phyloP scores from a whole-genome alignment of 1,140 invertebrate species.

The Sminthurinus signatus region DNA sequence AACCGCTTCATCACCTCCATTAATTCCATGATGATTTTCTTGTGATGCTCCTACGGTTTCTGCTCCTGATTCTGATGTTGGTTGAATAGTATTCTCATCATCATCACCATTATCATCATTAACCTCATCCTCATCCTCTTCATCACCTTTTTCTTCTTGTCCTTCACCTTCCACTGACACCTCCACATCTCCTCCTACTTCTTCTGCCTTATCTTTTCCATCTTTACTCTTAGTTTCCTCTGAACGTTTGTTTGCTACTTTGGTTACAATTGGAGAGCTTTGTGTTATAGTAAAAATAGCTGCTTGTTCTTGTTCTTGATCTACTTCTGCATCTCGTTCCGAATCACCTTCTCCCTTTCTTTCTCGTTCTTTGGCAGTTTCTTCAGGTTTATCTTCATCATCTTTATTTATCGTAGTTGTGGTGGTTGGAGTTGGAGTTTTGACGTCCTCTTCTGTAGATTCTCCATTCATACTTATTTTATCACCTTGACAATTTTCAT shows the following conservation, averaged over 20 bases:
- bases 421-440: too few relatives aligned
- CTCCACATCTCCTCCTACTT: constrained; percentile 19
- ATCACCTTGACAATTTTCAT: not conserved
- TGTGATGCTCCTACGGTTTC: not conserved
- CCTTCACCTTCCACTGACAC: constrained; percentile 26
- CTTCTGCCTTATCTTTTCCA: constrained; percentile 8
- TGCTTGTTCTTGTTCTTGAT: not conserved
- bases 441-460: not conserved
- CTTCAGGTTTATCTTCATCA: too few relatives aligned
- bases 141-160: constrained; percentile 24
- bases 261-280: not conserved
- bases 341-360: not conserved
- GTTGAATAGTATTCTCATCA: not conserved
- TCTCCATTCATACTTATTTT: not conserved
- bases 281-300: constrained; percentile 14
- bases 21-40: constrained; percentile 20
- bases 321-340: not conserved
- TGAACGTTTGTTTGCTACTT: too few relatives aligned
- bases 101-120: constrained; percentile 48
- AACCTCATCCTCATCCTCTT: constrained; percentile 23
- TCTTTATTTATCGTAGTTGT: too few relatives aligned
- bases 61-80: constrained; percentile 10
- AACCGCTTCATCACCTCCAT: too few relatives aligned
- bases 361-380: too few relatives aligned
- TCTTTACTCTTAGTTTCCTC: constrained; percentile 1